Percentiles rank a stretch among this genome's conserved stretches.
These are phyloP conservation scores for Pachycephus smyrnensis DNA, from an alignment of 2,888 invertebrate species.

Conservation along the genomic window DNA sequence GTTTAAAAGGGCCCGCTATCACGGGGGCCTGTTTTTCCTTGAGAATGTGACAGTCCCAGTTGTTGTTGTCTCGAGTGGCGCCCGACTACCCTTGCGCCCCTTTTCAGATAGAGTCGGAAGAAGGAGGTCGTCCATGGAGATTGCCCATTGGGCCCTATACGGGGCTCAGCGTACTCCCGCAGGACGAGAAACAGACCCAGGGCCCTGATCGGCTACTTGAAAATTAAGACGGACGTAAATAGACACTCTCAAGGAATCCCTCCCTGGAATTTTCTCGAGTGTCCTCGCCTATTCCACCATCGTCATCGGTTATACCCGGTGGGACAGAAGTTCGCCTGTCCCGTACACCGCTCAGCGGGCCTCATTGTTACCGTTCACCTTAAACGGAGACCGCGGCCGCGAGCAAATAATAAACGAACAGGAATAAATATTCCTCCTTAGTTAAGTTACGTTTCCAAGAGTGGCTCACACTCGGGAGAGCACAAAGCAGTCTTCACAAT, in stretches of 20 bases:
- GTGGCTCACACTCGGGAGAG: conserved; percentile 31
- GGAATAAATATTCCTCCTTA: too few relatives aligned
- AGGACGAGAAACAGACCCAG: conserved; percentile 24
- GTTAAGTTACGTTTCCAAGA: too few relatives aligned
- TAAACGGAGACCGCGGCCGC: too few relatives aligned
- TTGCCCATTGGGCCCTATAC: not conserved
- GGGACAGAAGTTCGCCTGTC: too few relatives aligned
- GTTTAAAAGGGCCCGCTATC: conserved; percentile 37
- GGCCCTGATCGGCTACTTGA: conserved; percentile 14
- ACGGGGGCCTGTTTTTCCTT: conserved; percentile 37
- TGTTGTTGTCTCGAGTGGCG: conserved; percentile 47
- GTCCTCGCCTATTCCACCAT: too few relatives aligned
- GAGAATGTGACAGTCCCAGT: conserved; percentile 41
- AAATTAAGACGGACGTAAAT: conserved; percentile 6
- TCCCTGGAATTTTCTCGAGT: too few relatives aligned
- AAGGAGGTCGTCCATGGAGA: too few relatives aligned
- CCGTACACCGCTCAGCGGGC: too few relatives aligned
- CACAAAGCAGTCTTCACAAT: conserved; percentile 57
- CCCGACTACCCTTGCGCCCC: conserved; percentile 32
- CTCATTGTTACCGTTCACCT: too few relatives aligned
- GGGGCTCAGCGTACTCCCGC: not conserved
- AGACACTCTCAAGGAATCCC: not conserved
- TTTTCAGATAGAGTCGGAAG: conserved; percentile 9
- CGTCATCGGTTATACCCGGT: too few relatives aligned
- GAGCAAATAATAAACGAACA: too few relatives aligned